Evolutionary conservation across 2,888 invertebrate species (phyloP).

Genomic region (Folsomia manolachei): DNA sequence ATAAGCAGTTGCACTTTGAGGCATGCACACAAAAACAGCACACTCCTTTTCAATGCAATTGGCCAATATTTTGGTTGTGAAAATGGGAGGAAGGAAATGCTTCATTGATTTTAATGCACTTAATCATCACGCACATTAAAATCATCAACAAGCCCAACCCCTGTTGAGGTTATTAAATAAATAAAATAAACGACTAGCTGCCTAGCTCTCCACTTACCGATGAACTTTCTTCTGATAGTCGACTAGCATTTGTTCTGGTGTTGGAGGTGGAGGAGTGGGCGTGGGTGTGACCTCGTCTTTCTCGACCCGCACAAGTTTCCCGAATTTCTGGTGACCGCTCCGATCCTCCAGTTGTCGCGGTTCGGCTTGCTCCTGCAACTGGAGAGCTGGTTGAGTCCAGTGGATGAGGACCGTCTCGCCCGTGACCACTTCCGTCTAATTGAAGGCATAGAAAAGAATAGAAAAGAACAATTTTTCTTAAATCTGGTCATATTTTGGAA

Average conservation of each 20-base stretch:
- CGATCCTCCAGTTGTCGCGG: constrained; percentile 35
- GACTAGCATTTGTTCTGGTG: constrained; percentile 37
- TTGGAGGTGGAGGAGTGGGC: constrained; percentile 33
- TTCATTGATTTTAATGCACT: constrained; percentile 2
- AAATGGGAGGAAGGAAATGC: background rate
- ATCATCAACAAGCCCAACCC: no score
- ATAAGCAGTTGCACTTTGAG: background rate
- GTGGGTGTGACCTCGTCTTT: constrained; percentile 41
- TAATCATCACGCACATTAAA: background rate
- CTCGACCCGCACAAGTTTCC: constrained; percentile 45
- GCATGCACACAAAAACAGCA: no score
- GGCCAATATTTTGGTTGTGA: background rate
- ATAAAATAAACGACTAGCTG: no score
- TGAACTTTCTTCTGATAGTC: constrained; percentile 38
- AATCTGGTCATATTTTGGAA: no score
- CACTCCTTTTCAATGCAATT: background rate
- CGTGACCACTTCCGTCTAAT: constrained; percentile 46
- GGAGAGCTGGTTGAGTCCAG: constrained; percentile 47
- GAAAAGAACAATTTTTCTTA: no score
- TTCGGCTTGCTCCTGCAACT: constrained; percentile 32
- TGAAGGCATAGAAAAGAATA: no score
- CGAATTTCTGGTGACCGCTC: constrained; percentile 48
- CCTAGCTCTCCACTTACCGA: constrained; percentile 38
- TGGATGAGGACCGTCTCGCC: constrained; percentile 43
- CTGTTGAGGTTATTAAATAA: no score